These are phyloP conservation scores for Brachyalestes nurse DNA, from an alignment of 2,797 vertebrate genomes.

Conservation along the genomic window DNA sequence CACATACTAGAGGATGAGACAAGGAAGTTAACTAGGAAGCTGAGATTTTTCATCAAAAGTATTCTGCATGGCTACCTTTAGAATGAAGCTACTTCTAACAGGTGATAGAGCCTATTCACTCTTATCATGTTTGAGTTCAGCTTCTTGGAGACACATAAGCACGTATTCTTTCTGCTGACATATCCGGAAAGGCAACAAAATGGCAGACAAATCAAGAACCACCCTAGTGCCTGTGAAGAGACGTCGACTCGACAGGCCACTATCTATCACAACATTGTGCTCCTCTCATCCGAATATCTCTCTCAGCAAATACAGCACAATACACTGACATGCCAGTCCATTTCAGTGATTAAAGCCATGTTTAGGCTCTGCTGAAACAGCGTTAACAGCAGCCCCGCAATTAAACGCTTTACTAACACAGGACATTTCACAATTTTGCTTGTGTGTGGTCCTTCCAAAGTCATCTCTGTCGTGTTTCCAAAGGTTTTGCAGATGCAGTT, in stretches of 20 bases:
- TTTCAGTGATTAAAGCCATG: slow-evolving; percentile 4
- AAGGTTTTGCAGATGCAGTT: background rate
- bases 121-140: background rate
- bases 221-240: background rate
- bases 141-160: background rate
- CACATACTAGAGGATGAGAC: slow-evolving; percentile 41
- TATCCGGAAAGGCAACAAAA: slow-evolving; percentile 10
- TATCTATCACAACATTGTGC: background rate
- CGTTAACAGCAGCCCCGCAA: background rate
- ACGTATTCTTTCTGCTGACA: background rate
- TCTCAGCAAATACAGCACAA: slow-evolving; percentile 1
- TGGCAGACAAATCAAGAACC: slow-evolving; percentile 15
- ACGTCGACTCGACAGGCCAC: background rate
- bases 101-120: too few species aligned
- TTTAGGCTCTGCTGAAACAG: slow-evolving; percentile 21
- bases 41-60: background rate
- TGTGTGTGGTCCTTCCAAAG: background rate
- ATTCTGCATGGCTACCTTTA: background rate
- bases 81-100: too few species aligned
- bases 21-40: background rate
- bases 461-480: background rate
- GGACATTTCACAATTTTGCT: background rate
- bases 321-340: background rate
- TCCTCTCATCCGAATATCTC: slow-evolving; percentile 9
- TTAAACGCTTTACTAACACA: background rate